Evolutionary conservation across 2,113 vertebrate species (phyloP).

Genomic region (Psilopogon haemacephalus): DNA sequence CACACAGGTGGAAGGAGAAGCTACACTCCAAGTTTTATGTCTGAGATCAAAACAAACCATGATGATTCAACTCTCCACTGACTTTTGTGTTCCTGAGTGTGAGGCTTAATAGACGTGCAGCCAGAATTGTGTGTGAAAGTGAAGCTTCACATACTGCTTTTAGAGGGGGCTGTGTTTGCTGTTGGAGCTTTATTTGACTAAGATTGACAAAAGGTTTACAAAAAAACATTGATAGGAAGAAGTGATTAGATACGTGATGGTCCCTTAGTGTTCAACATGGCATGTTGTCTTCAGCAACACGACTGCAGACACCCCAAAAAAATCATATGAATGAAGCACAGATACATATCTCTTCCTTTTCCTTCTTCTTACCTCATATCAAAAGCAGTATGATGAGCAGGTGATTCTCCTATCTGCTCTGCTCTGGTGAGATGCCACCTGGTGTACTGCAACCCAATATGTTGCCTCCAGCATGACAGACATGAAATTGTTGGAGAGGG

Average conservation of each 20-base stretch:
- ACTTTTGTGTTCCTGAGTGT: neutral
- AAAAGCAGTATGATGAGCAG: no score
- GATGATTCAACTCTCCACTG: neutral
- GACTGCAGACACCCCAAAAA: neutral
- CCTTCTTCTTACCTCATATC: neutral
- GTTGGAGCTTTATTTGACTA: neutral
- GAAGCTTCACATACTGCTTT: neutral
- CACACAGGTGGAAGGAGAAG: neutral
- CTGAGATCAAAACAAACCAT: neutral
- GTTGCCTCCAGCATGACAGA: no score
- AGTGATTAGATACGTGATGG: neutral
- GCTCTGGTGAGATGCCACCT: no score
- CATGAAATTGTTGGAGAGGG: no score
- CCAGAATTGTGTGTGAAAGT: neutral
- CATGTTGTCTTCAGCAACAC: neutral
- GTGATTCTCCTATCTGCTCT: no score
- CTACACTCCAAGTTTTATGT: neutral
- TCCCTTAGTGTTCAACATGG: neutral
- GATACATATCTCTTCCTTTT: neutral
- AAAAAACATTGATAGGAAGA: neutral
- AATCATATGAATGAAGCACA: neutral
- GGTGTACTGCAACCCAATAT: no score
- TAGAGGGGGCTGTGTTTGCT: neutral
- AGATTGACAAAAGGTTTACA: neutral
- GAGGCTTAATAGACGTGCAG: accelerated